Evolutionary conservation across 2,113 vertebrate genomes (phyloP).

Genomic region (Lipophrys pholis): DNA sequence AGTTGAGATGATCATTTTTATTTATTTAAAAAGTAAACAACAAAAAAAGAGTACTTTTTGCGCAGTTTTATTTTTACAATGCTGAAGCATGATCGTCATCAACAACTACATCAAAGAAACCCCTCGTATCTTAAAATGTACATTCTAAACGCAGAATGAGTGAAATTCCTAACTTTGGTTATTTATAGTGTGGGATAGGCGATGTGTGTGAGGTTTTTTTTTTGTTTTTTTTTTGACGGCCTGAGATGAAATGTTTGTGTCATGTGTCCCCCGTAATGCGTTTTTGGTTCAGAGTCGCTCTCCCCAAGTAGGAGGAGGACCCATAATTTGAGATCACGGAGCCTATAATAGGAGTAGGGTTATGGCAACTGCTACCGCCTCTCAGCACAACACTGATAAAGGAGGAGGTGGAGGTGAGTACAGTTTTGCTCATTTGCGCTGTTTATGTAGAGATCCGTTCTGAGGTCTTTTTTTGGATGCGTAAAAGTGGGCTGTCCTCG

Average conservation of each 20-base stretch:
- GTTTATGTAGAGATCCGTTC: neutral
- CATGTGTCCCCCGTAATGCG: constrained; percentile 71
- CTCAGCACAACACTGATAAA: constrained; percentile 52
- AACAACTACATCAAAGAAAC: too few species aligned
- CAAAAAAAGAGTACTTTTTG: too few species aligned
- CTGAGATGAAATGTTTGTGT: constrained; percentile 58
- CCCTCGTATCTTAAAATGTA: too few species aligned
- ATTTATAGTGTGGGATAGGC: neutral
- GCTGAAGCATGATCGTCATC: too few species aligned
- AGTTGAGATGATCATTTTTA: neutral
- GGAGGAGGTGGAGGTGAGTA: constrained; percentile 72
- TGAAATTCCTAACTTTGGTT: neutral
- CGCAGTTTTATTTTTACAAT: too few species aligned
- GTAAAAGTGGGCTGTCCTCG: constrained; percentile 21
- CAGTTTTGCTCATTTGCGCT: constrained; percentile 40
- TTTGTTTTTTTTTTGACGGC: constrained; percentile 33
- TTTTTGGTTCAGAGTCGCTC: constrained; percentile 60
- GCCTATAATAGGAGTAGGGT: constrained; percentile 64
- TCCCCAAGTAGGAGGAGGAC: constrained; percentile 72
- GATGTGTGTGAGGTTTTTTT: neutral
- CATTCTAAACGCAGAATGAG: neutral
- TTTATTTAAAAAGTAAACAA: neutral
- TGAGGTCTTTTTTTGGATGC: constrained; percentile 8
- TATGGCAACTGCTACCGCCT: constrained; percentile 63
- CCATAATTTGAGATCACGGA: constrained; percentile 66